Percentiles rank a stretch among this genome's conserved stretches.
phyloP scores from a whole-genome alignment of 2,888 invertebrate species.

The Synanthedon andrenaeformis region DNA sequence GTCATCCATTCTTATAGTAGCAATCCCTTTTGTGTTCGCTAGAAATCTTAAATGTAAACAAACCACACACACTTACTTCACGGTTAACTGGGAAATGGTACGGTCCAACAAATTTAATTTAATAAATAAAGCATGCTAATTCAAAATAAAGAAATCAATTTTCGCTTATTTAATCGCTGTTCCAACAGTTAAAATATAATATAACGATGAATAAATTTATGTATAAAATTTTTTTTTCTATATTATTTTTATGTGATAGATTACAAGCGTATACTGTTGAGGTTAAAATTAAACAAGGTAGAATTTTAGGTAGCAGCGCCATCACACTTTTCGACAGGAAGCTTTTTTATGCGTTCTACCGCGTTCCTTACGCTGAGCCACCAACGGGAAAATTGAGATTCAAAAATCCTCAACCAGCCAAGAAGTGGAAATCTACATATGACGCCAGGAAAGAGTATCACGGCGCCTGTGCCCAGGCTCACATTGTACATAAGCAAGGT shows the following conservation, averaged over 20 bases:
- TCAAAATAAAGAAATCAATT: not conserved
- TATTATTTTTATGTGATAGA: slow-evolving; percentile 14
- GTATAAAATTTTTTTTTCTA: slow-evolving; percentile 4
- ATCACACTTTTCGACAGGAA: slow-evolving; percentile 33
- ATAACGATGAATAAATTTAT: not conserved
- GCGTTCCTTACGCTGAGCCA: slow-evolving; percentile 48
- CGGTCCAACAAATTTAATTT: not conserved
- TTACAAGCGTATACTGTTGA: slow-evolving; percentile 20
- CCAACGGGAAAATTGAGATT: slow-evolving; percentile 46
- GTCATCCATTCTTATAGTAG: slow-evolving; percentile 27
- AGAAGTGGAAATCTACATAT: slow-evolving; percentile 61
- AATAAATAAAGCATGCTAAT: not conserved
- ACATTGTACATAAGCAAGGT: slow-evolving; percentile 45
- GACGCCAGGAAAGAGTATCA: slow-evolving; percentile 66
- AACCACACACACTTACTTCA: too few species aligned
- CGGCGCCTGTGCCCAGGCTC: slow-evolving; percentile 73
- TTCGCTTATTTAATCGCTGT: not conserved
- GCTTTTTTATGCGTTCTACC: slow-evolving; percentile 46
- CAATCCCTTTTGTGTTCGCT: slow-evolving; percentile 28
- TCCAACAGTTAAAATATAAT: not conserved
- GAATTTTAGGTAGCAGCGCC: slow-evolving; percentile 28
- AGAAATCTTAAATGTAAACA: slow-evolving; percentile 40
- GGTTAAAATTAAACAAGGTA: slow-evolving; percentile 42
- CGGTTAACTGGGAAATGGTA: too few species aligned
- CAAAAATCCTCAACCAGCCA: slow-evolving; percentile 37